A percentile compares a stretch with the other conserved stretches of the same genome.
Evolutionary conservation across 2,888 invertebrate species (phyloP).

Genomic region (Fragum fragum): DNA sequence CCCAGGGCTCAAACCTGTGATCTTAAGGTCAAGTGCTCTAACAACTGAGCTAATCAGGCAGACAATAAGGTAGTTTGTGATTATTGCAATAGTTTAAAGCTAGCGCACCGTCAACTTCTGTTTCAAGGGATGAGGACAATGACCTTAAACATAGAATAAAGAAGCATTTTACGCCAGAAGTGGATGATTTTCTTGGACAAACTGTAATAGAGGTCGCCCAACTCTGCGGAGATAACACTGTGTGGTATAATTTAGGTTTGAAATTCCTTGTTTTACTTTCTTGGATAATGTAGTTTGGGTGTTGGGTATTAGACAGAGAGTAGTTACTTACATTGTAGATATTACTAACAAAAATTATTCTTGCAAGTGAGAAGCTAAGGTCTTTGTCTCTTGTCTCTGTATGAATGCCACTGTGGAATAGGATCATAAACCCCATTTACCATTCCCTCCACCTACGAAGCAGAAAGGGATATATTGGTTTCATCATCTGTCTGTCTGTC

Average conservation of each 20-base stretch:
- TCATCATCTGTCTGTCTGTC: no score
- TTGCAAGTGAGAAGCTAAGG: no score
- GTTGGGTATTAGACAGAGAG: background rate
- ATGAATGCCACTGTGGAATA: no score
- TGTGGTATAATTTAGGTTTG: slow-evolving; percentile 98
- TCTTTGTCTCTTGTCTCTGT: no score
- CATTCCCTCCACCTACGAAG: no score
- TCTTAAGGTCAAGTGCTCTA: no score
- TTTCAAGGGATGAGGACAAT: slow-evolving; percentile 97
- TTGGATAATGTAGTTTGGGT: background rate
- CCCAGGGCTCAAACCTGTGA: no score
- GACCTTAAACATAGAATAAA: slow-evolving; percentile 99
- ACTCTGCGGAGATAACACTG: slow-evolving; percentile 99
- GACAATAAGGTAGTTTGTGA: no score
- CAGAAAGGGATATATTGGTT: no score
- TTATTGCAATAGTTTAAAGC: background rate
- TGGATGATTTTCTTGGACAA: slow-evolving; percentile 99
- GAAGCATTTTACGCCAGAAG: slow-evolving; percentile 98
- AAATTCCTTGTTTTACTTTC: slow-evolving; percentile 16
- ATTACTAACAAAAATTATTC: no score
- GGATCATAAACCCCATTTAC: no score
- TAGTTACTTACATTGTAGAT: background rate
- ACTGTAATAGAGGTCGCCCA: slow-evolving; percentile 99
- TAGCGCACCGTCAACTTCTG: background rate
- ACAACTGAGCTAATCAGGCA: no score